phyloP scores from a whole-genome alignment of 2,113 vertebrate genomes.

The Galeopterus variegatus region DNA sequence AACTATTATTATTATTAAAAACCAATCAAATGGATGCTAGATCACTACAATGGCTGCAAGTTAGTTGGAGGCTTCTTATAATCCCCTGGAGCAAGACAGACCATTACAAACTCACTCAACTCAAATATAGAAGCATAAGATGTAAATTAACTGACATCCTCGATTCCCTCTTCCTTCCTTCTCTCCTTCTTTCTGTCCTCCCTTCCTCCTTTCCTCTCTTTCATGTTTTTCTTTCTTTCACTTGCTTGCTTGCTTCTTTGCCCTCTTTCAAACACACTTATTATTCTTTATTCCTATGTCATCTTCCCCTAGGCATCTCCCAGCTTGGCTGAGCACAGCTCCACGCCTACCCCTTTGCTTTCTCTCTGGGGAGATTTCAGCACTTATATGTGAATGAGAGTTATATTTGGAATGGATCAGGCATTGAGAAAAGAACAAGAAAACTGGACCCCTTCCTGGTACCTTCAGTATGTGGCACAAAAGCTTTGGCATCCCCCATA shows the following conservation, averaged over 20 bases:
- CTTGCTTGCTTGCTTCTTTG: neutral
- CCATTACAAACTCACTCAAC: neutral
- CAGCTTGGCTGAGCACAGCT: neutral
- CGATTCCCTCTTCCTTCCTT: neutral
- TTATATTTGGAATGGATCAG: neutral
- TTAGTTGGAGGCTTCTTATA: neutral
- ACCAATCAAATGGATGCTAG: neutral
- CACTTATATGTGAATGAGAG: neutral
- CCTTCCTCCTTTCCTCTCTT: no score
- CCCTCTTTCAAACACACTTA: neutral
- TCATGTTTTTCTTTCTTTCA: neutral
- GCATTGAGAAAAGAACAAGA: neutral
- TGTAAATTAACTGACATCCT: neutral
- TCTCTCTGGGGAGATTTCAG: neutral
- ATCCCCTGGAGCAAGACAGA: neutral
- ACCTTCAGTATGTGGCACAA: neutral
- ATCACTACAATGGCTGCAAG: neutral
- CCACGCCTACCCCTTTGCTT: neutral
- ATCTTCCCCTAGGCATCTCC: neutral
- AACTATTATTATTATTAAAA: neutral
- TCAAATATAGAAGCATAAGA: neutral
- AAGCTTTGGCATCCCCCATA: neutral
- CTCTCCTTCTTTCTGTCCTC: rapidly evolving
- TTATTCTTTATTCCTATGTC: neutral
- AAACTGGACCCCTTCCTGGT: neutral